Conservation (phyloP, 2,888 invertebrate species). For the Trileptium ribeirensis region DNA sequence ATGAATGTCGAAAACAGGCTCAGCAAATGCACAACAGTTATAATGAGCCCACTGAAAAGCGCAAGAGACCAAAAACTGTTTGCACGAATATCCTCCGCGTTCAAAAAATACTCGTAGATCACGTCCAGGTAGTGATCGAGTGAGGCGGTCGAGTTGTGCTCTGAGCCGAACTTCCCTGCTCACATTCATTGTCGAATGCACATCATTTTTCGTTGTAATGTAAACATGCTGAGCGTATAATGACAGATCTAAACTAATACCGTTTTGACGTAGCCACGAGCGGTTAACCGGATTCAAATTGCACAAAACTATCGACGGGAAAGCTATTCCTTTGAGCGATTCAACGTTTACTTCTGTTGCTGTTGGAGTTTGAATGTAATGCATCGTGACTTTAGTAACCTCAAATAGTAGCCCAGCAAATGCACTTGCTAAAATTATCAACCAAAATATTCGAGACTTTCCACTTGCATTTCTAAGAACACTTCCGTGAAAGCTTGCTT, state of each 20-base stretch:
- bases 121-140: neutral
- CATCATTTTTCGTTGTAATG: conserved; percentile 17
- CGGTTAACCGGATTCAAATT: conserved; percentile 1
- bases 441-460: conserved; percentile 12
- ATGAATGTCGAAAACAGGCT: conserved; percentile 17
- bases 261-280: neutral
- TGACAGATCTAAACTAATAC: neutral
- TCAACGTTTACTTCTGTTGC: conserved; percentile 8
- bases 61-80: neutral
- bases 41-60: conserved; percentile 2
- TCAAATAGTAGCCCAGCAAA: neutral
- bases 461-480: neutral
- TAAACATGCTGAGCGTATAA: conserved; percentile 16
- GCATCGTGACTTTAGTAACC: conserved; percentile 9
- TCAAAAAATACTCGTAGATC: conserved; percentile 6
- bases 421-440: neutral
- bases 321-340: conserved; percentile 4
- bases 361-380: conserved; percentile 10
- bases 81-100: neutral
- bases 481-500: conserved; percentile 17
- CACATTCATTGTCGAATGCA: neutral
- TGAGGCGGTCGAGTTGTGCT: neutral
- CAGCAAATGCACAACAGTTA: conserved; percentile 5
- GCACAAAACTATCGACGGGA: conserved; percentile 1
- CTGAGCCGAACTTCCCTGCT: neutral